Evolutionary conservation across 2,113 vertebrate species (phyloP), one percentile per base, ranked within the genome.

Genomic region (Mormyrus iriodes): DNA sequence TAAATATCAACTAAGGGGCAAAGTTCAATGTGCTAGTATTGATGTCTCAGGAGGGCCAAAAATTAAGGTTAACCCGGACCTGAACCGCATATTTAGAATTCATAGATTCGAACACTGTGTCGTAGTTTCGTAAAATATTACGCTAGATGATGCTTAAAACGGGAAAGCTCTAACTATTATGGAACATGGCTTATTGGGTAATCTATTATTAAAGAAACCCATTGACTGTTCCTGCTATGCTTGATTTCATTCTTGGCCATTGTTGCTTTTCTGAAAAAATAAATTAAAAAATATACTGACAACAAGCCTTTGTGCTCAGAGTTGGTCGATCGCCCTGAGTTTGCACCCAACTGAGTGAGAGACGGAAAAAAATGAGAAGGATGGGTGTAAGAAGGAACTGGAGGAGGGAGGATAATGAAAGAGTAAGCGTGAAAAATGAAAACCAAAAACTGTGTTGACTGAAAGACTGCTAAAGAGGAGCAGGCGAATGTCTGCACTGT

Each of bases 361-460:
- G 89, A 51, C 31, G 85, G 90, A 48, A 73, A 39, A 49, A 89
- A 27, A 55, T 31, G 85, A 76, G 89, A 35, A 27, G 92, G 90
- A 0, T 58, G 90, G 46, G 89, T 85, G 31, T 39, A 51, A 88
- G 46, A 85, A 49, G 83, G 73, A 55, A 48, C 48, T 48, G 90
- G 52, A 73, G 55, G 84, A 48, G 35, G 42, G 44, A 53, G 76
- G 58, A 31, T 82, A 91, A 89, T 88, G 88, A 94, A 91, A 93
- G 90, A 88, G 88, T 86, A 89, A 90, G 92, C 90, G 76, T 95
- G 94, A 94, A 95, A 94, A 95, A 95, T 95, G 91, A 94, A 95
- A 95, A 93, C 87, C 91, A 93, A 92, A 95, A 95, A 93, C 92
- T 90, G 91, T 93, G 93, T 93, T 94, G 94, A 95, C 89, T 90